Evolutionary conservation across 2,113 vertebrate genomes (phyloP).

Genomic region (Microtus oregoni): DNA sequence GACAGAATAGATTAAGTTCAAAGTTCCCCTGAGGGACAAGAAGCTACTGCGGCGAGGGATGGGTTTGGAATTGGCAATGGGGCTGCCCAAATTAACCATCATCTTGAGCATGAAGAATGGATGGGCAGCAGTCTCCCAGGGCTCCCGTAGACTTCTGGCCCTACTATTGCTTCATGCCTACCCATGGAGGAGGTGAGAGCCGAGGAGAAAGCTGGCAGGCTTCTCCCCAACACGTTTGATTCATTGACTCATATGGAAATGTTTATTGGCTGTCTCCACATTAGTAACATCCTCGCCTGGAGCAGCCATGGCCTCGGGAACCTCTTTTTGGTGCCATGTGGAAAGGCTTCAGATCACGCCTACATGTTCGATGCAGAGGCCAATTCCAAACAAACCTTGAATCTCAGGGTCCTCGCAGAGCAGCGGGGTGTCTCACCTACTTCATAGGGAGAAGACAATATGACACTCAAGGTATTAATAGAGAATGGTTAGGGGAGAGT

Average conservation of each 20-base stretch:
- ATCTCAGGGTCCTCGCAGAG: not conserved
- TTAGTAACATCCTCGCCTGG: slow-evolving; percentile 24
- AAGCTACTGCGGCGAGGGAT: not conserved
- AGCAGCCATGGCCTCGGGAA: slow-evolving; percentile 38
- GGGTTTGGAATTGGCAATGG: not conserved
- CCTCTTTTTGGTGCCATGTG: slow-evolving; percentile 39
- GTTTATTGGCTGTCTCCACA: slow-evolving; percentile 49
- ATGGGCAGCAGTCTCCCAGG: not conserved
- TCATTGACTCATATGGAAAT: slow-evolving; percentile 41
- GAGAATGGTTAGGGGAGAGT: not conserved
- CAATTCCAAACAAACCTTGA: slow-evolving; percentile 25
- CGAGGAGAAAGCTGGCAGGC: not conserved
- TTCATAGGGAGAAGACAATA: not conserved
- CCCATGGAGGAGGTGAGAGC: not conserved
- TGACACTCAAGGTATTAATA: not conserved
- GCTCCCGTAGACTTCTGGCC: not conserved
- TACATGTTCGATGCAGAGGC: not conserved
- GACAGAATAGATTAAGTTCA: not conserved
- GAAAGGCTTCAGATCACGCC: slow-evolving; percentile 4
- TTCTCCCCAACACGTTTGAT: slow-evolving; percentile 28
- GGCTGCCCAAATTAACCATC: not conserved
- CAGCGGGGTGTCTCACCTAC: not conserved
- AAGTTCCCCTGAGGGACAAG: slow-evolving; percentile 9
- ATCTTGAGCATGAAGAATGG: slow-evolving; percentile 15
- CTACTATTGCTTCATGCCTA: not conserved